These are phyloP conservation scores for Picus viridis DNA, from an alignment of 2,797 vertebrate genomes.

Conservation along the genomic window DNA sequence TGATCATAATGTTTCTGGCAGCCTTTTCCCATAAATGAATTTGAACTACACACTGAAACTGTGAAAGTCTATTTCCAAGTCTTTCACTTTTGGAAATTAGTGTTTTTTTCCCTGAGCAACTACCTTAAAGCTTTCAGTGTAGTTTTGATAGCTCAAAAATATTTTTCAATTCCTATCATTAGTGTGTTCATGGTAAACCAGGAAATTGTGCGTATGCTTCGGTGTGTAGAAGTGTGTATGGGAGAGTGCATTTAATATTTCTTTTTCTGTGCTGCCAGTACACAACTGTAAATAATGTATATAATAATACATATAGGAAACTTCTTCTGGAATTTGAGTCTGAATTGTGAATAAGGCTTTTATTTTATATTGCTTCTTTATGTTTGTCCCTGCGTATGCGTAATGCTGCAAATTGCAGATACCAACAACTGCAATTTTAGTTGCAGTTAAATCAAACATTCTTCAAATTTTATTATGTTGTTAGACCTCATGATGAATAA, in stretches of 20 bases:
- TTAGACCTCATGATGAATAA: not conserved
- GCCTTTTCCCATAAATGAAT: not conserved
- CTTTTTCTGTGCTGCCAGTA: not conserved
- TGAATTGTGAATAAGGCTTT: slow-evolving; percentile 23
- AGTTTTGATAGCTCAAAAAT: slow-evolving; percentile 7
- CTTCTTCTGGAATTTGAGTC: slow-evolving; percentile 3
- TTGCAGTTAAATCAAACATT: not conserved
- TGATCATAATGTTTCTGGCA: not conserved
- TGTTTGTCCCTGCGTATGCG: not conserved
- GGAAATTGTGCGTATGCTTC: not conserved
- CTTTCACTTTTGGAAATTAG: not conserved
- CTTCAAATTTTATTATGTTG: not conserved
- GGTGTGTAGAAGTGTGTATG: not conserved
- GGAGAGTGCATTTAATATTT: not conserved
- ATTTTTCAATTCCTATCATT: slow-evolving; percentile 27
- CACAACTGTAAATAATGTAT: not conserved
- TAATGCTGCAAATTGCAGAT: slow-evolving; percentile 7
- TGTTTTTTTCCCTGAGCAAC: not conserved
- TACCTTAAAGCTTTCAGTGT: not conserved
- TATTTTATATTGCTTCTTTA: not conserved
- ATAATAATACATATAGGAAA: not conserved
- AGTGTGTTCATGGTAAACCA: not conserved
- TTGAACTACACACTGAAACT: not conserved
- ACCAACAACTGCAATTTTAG: not conserved
- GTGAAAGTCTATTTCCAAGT: not conserved